Percentiles rank a stretch among this genome's conserved stretches.
These are phyloP conservation scores for Pheosia tremula DNA, from an alignment of 2,888 invertebrate genomes.

Conservation along the genomic window DNA sequence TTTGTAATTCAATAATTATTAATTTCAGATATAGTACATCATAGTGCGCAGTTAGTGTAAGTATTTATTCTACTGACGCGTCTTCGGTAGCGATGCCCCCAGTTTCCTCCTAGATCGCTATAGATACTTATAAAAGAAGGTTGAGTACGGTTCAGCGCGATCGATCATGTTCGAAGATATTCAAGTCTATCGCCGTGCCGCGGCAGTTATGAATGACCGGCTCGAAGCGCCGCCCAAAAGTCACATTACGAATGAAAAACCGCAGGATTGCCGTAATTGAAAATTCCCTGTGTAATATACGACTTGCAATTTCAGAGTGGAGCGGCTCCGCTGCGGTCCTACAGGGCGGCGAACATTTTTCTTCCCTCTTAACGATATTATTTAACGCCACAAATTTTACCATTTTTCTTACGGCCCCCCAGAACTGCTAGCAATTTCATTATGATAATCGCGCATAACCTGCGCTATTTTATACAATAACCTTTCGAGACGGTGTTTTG, in stretches of 20 bases:
- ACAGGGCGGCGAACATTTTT: constrained; percentile 74
- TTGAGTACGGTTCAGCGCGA: background rate
- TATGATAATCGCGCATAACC: constrained; percentile 79
- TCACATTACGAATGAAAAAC: constrained; percentile 84
- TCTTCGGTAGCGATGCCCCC: background rate
- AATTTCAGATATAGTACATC: too few relatives aligned
- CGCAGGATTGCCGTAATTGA: constrained; percentile 83
- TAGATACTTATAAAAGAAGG: background rate
- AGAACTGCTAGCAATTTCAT: constrained; percentile 76
- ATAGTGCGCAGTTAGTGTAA: background rate
- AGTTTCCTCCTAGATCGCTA: background rate
- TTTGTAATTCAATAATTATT: too few relatives aligned
- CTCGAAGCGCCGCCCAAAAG: constrained; percentile 76
- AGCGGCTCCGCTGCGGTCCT: constrained; percentile 58
- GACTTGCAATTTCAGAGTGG: constrained; percentile 80
- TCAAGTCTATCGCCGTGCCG: constrained; percentile 32
- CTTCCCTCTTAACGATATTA: constrained; percentile 81
- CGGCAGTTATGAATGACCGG: constrained; percentile 73
- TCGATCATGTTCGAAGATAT: constrained; percentile 29
- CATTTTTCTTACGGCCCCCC: constrained; percentile 71
- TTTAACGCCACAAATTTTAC: constrained; percentile 81
- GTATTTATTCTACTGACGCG: background rate
- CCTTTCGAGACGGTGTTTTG: constrained; percentile 45
- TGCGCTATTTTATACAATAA: constrained; percentile 57
- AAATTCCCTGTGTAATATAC: constrained; percentile 83